These are phyloP conservation scores for Probosciger aterrimus DNA, from an alignment of 2,113 vertebrate species.

Conservation along the genomic window DNA sequence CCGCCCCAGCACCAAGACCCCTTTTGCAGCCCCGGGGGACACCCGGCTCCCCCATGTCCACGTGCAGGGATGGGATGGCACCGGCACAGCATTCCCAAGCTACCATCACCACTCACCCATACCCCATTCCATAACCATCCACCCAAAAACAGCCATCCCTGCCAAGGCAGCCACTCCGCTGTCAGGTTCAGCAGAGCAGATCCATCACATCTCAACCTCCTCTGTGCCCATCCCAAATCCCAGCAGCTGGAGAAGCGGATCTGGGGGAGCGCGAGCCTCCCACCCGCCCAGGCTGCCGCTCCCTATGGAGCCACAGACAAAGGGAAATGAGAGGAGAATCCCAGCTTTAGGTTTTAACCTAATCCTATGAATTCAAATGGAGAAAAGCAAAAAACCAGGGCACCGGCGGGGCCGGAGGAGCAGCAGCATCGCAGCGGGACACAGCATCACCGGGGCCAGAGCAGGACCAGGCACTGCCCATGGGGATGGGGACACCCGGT, in stretches of 20 bases:
- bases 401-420: not conserved
- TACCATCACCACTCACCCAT: not conserved
- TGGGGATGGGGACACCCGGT: not conserved
- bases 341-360: not conserved
- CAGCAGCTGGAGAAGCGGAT: not conserved
- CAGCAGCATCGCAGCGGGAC: not conserved
- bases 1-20: not conserved
- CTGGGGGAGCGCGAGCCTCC: not conserved
- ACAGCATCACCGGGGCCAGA: not conserved
- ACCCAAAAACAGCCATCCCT: not conserved
- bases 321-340: not conserved
- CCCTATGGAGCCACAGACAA: slow-evolving; percentile 25
- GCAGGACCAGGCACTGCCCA: not conserved
- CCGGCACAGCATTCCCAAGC: not conserved
- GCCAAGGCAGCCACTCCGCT: not conserved
- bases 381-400: not conserved
- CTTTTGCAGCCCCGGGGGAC: not conserved
- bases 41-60: not conserved
- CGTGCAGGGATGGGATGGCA: rapidly evolving
- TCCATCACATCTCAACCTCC: not conserved
- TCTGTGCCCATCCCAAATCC: not conserved
- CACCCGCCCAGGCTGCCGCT: not conserved
- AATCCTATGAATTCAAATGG: not conserved
- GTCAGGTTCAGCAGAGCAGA: not conserved
- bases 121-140: not conserved